These are phyloP conservation scores for Trilocha varians DNA, from an alignment of 2,888 invertebrate genomes.

Conservation along the genomic window DNA sequence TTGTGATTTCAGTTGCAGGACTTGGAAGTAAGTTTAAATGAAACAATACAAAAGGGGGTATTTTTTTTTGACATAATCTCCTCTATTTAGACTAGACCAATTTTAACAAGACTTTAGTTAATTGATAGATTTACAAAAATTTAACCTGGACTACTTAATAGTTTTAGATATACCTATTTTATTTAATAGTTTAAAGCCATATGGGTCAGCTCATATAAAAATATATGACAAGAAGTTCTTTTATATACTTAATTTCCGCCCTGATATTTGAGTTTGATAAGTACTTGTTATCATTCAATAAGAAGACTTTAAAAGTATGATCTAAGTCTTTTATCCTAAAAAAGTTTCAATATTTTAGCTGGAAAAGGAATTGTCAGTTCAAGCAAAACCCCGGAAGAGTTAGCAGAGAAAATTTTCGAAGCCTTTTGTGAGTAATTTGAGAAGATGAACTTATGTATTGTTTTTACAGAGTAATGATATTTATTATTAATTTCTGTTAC, in stretches of 20 bases:
- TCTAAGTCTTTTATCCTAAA: neutral
- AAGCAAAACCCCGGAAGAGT: conserved; percentile 25
- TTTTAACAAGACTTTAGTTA: neutral
- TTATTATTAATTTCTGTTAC: conserved; percentile 6
- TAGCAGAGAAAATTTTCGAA: conserved; percentile 44
- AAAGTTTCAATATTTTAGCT: conserved; percentile 17
- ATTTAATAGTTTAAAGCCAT: too few species aligned
- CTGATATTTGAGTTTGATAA: too few species aligned
- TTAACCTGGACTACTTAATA: too few species aligned
- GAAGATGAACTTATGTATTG: neutral
- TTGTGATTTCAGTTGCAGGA: conserved; percentile 23
- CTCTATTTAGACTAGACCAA: too few species aligned
- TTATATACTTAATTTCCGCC: too few species aligned
- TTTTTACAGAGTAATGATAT: neutral
- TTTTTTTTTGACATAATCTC: too few species aligned
- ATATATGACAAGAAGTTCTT: too few species aligned
- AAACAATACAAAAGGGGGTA: too few species aligned
- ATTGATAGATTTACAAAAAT: neutral
- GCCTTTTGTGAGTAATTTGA: conserved; percentile 34
- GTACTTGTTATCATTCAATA: too few species aligned
- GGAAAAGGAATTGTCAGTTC: conserved; percentile 48
- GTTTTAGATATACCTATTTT: too few species aligned
- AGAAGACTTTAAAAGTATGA: too few species aligned
- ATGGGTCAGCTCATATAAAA: too few species aligned
- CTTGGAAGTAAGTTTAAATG: conserved; percentile 32